Base-by-base conservation (phyloP, 2,113 vertebrate genomes). In the Acanthochromis polyacanthus region DNA sequence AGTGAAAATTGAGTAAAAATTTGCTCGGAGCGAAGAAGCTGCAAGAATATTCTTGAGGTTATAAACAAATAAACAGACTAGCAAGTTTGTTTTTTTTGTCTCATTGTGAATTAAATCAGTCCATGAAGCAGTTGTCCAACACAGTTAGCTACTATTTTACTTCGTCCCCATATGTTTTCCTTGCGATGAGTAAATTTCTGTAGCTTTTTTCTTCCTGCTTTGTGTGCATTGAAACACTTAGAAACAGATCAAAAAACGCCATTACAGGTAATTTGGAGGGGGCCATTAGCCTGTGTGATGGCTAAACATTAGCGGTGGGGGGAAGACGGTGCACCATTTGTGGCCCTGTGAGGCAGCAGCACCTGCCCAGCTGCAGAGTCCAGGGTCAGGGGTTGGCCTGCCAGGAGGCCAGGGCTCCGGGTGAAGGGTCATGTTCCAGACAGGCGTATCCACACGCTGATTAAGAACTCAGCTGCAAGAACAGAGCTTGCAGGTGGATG, bases 401-500 rank as follows among this genome's bases (percentile, higher is more conserved):
- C 77, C 78, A 75, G 88, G 85, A 84, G 90, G 86, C 77, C 85
- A 80, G 72, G 78, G 55, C 75, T 72, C 52, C 56, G 45, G 86
- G 89, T 89, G 75, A 91, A 66, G 90, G 90, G 90, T 93, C 89
- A 93, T 10, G 53, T 70, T 81, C 80, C 84, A 92, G 89, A 85
- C 85, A 83, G 74, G 84, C 86, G 23, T 87, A 70, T 77, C 84
- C 80, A 78, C 77, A 87, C 53, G 14, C 74, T 88, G 79, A 94
- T 93, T 91, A 80, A 89, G 70, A 89, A 89, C 73, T 92, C 90
- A 91, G 91, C 92, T 93, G 92, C 85, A 87, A 38, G 63, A 90
- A 57, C 84, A 86, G 43, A 84, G 58, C 48, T 62, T 81, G 87
- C 90, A 89, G 83, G 89, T 82, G 84, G 85, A 88, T 40, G 66